phyloP scores from a whole-genome alignment of 2,113 vertebrate species.

The Sitta europaea region DNA sequence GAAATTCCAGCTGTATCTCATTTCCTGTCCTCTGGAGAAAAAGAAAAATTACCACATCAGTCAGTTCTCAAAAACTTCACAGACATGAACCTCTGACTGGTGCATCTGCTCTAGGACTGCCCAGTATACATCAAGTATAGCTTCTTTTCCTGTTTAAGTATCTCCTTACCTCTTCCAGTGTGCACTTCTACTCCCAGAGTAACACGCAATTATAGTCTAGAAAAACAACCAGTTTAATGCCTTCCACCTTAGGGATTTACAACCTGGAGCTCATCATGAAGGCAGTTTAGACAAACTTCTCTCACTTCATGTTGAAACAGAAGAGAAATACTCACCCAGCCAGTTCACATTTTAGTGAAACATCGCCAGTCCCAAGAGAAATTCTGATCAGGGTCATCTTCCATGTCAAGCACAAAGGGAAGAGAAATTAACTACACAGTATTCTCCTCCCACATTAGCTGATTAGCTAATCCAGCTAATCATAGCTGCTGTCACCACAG shows the following conservation, averaged over 20 bases:
- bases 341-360: background rate
- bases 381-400: background rate
- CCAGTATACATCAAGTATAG: background rate
- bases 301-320: rapidly evolving
- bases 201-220: background rate
- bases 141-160: background rate
- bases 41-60: background rate
- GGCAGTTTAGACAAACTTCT: background rate
- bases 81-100: background rate
- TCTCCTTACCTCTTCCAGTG: background rate
- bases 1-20: background rate
- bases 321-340: background rate
- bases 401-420: background rate
- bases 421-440: background rate
- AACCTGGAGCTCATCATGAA: background rate
- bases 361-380: background rate
- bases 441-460: background rate
- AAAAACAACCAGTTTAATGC: background rate
- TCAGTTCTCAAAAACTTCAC: background rate
- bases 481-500: background rate
- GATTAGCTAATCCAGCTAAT: background rate
- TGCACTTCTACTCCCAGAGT: background rate
- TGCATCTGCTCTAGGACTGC: background rate
- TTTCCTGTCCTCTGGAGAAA: background rate
- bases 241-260: background rate